Percentiles rank a stretch among this genome's conserved stretches.
Conservation (phyloP, 2,113 vertebrate genomes). For the Glaucidium brasilianum region DNA sequence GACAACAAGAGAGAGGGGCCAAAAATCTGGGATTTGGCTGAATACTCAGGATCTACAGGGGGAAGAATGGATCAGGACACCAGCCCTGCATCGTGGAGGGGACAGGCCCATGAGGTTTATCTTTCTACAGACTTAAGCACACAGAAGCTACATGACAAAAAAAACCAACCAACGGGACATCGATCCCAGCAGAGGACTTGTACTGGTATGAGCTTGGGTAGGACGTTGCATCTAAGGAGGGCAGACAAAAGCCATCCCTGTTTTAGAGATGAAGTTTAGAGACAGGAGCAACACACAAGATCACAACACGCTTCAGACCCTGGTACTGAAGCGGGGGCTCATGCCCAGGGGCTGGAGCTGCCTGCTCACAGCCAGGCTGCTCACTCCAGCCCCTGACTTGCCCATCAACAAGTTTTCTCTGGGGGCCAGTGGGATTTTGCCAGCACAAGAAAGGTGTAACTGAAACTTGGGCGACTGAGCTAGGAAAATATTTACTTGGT, state of each 20-base stretch:
- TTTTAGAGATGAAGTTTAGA: background rate
- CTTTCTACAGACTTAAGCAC: background rate
- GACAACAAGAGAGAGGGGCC: background rate
- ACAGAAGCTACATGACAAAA: background rate
- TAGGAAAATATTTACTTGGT: background rate
- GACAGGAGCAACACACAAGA: background rate
- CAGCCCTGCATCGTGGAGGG: background rate
- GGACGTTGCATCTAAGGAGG: background rate
- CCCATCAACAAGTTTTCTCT: background rate
- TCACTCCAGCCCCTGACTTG: background rate
- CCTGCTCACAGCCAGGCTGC: rapidly evolving
- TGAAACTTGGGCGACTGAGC: background rate
- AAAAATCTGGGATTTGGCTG: background rate
- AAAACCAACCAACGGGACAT: background rate
- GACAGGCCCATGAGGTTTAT: background rate
- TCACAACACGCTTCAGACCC: background rate
- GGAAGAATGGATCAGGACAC: background rate
- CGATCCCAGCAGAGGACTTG: background rate
- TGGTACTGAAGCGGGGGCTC: background rate
- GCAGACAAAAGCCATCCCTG: background rate
- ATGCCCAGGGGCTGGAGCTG: background rate
- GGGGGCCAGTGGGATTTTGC: background rate
- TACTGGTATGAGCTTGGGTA: background rate
- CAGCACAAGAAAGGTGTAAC: background rate
- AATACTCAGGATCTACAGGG: background rate